Base-by-base conservation (phyloP, 1,140 invertebrate genomes). In the Drosophila nasuta region DNA sequence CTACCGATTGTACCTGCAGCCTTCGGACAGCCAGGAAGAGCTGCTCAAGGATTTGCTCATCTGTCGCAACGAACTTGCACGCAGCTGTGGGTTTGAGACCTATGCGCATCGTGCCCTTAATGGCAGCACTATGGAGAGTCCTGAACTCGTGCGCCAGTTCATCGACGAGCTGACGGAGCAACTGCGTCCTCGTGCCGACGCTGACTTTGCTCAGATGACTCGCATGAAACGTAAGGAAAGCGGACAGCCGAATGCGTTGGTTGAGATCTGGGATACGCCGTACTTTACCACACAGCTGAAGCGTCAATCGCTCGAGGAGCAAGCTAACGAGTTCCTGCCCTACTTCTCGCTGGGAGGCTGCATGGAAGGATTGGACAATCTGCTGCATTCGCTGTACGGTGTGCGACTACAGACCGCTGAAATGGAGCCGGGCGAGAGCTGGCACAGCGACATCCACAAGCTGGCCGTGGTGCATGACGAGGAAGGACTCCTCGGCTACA, bases 311-410 rank as follows among this genome's bases (percentile, higher is more conserved):
- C 93, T 97, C 0, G 94, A 96, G 70, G 94, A 95, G 3, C 94
- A 94, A 1, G 91, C 92, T 33, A 94, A 94, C 11, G 96, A 97
- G 82, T 97, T 96, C 86, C 93, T 95, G 43, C 96, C 97, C 0
- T 99, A 98, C 92, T 98, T 99, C 92, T 98, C 98, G 0, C 93
- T 99, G 0, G 98, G 98, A 6, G 95, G 95, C 57, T 99, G 98
- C 87, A 99, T 99, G 97, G 98, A 99, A 82, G 98, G 98, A 0
- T 93, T 99, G 3, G 98, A 98, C 93, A 95, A 96, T 81, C 93
- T 99, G 6, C 96, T 98, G 41, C 94, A 96, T 58, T 94, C 94
- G 46, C 93, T 99, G 0, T 99, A 96, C 90, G 96, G 96, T 3
- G 96, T 99, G 28, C 94, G 93, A 4, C 93, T 99, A 5, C 93